Evolutionary conservation across 2,888 invertebrate genomes (phyloP).

Genomic region (Venusia cambrica): DNA sequence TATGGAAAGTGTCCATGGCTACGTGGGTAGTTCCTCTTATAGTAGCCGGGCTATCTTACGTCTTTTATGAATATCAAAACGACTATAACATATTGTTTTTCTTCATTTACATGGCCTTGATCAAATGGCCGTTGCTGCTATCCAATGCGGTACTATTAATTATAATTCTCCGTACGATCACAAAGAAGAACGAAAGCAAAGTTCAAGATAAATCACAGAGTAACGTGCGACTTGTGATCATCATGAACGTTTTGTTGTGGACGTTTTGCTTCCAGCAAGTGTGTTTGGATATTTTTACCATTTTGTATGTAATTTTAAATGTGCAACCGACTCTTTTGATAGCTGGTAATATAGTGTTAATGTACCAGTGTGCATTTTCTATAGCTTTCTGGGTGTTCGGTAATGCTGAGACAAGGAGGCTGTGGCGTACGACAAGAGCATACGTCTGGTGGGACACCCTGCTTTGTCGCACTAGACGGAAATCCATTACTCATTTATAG

Average conservation of each 20-base stretch:
- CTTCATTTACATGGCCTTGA: conserved; percentile 40
- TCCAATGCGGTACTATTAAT: conserved; percentile 52
- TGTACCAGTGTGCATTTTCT: conserved; percentile 60
- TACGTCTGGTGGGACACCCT: too few species aligned
- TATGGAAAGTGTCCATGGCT: conserved; percentile 46
- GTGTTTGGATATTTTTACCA: conserved; percentile 48
- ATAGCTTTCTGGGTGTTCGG: conserved; percentile 67
- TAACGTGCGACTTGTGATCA: conserved; percentile 42
- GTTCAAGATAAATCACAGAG: conserved; percentile 38
- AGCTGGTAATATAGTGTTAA: conserved; percentile 40
- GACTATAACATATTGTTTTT: conserved; percentile 28
- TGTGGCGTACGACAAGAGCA: too few species aligned
- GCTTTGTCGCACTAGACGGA: conserved; percentile 1
- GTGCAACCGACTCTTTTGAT: conserved; percentile 26
- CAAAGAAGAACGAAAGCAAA: conserved; percentile 44
- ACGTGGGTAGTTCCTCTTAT: conserved; percentile 51
- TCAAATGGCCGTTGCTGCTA: conserved; percentile 63
- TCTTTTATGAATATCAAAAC: conserved; percentile 24
- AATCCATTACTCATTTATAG: background rate
- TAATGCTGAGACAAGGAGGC: conserved; percentile 54
- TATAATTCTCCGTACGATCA: conserved; percentile 47
- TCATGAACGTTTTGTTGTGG: conserved; percentile 57
- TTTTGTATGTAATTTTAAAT: conserved; percentile 37
- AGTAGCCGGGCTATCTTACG: conserved; percentile 32
- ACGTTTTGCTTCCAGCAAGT: conserved; percentile 62